phyloP scores from a whole-genome alignment of 1,140 invertebrate genomes.

The Teleopsis dalmanni region DNA sequence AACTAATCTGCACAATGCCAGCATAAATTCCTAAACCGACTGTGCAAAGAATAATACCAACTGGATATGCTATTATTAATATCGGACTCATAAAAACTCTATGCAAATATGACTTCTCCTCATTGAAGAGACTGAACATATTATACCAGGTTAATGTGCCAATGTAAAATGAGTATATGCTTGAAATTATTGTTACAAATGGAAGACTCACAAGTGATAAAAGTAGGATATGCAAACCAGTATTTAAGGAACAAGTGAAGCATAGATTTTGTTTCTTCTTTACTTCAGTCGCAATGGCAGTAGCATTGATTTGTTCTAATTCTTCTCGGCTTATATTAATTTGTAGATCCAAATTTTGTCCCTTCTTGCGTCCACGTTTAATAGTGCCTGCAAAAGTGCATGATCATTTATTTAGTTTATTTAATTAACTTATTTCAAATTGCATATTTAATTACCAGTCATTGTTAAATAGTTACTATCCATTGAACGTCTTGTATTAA shows the following conservation, averaged over 20 bases:
- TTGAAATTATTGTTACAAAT: conserved; percentile 55
- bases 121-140: conserved; percentile 61
- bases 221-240: conserved; percentile 60
- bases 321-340: conserved; percentile 63
- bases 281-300: conserved; percentile 53
- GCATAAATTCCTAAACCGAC: conserved; percentile 60
- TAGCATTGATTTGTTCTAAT: conserved; percentile 57
- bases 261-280: conserved; percentile 50
- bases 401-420: background rate
- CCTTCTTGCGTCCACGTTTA: conserved; percentile 63
- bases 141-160: conserved; percentile 73
- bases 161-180: conserved; percentile 64
- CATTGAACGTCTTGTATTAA: conserved; percentile 45
- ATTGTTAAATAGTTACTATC: conserved; percentile 54
- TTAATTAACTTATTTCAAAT: background rate
- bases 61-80: conserved; percentile 62
- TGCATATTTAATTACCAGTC: conserved; percentile 46
- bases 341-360: conserved; percentile 64
- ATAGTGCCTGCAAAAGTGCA: conserved; percentile 62
- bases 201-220: conserved; percentile 60
- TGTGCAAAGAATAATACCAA: conserved; percentile 59
- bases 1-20: conserved; percentile 59
- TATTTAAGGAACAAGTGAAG: conserved; percentile 51
- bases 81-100: conserved; percentile 58
- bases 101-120: conserved; percentile 57